Conservation (phyloP, 1,140 invertebrate species). For the Drosophila hydei region DNA sequence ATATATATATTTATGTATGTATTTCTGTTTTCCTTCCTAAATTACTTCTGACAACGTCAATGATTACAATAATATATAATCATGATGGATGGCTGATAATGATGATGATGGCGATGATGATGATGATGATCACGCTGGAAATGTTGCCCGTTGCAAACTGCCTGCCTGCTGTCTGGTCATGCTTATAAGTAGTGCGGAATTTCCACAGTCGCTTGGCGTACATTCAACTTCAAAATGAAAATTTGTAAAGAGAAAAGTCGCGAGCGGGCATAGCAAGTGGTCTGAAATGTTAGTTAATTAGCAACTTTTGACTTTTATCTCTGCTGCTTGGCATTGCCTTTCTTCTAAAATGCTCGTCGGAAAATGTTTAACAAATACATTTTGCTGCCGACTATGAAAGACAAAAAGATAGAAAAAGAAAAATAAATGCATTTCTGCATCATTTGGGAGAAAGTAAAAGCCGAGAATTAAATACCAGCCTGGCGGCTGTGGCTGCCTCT, state of each 20-base stretch:
- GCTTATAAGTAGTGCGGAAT: constrained; percentile 77
- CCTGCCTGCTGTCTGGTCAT: constrained; percentile 38
- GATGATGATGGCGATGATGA: constrained; percentile 26
- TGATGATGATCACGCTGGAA: constrained; percentile 61
- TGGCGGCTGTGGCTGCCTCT: constrained; percentile 23
- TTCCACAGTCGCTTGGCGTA: constrained; percentile 74
- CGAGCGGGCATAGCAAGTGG: constrained; percentile 45
- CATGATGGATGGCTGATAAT: constrained; percentile 45
- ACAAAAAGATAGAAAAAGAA: constrained; percentile 14
- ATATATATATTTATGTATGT: constrained; percentile 7
- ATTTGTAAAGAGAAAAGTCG: constrained; percentile 69
- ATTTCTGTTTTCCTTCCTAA: constrained; percentile 53
- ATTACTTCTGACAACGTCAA: constrained; percentile 74
- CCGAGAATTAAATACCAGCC: constrained; percentile 73
- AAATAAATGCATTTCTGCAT: constrained; percentile 64
- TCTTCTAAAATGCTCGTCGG: constrained; percentile 68
- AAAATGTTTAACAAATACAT: constrained; percentile 68
- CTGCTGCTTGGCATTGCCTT: constrained; percentile 42
- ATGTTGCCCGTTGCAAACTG: constrained; percentile 23
- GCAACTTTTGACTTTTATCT: constrained; percentile 60
- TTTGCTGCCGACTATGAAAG: constrained; percentile 43
- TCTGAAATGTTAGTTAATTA: constrained; percentile 70
- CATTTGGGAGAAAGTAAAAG: constrained; percentile 82
- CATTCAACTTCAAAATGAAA: constrained; percentile 72
- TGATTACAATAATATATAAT: constrained; percentile 43